Conservation (phyloP, 2,888 invertebrate genomes). For the Eledona agricola region DNA sequence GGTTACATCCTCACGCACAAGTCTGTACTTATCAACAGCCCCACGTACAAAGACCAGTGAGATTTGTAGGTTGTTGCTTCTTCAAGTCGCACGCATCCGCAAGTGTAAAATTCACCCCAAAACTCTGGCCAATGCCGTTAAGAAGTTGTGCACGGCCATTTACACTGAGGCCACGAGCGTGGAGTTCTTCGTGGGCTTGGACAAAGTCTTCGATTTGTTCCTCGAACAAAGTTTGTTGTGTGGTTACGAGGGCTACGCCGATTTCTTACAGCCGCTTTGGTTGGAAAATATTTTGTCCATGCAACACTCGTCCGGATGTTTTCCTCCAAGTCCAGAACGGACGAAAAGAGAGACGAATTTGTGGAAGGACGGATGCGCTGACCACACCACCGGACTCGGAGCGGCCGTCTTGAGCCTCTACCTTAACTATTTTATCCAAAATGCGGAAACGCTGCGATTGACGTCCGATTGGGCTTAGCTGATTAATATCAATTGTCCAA, state of each 20-base stretch:
- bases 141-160: conserved; percentile 44
- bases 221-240: conserved; percentile 51
- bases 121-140: conserved; percentile 15
- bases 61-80: conserved; percentile 20
- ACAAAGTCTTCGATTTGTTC: conserved; percentile 48
- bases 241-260: conserved; percentile 51
- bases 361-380: conserved; percentile 49
- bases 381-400: conserved; percentile 52
- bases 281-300: conserved; percentile 46
- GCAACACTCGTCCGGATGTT: conserved; percentile 49
- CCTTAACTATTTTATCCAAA: conserved; percentile 43
- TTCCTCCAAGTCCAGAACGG: conserved; percentile 39
- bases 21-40: conserved; percentile 7
- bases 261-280: conserved; percentile 48
- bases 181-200: conserved; percentile 39
- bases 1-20: conserved; percentile 31
- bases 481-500: not conserved
- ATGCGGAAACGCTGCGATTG: conserved; percentile 6
- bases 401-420: conserved; percentile 47
- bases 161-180: conserved; percentile 42
- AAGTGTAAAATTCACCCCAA: conserved; percentile 21
- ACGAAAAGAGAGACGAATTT: conserved; percentile 42
- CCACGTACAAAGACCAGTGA: not conserved
- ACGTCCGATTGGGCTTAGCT: conserved; percentile 16
- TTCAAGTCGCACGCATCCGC: conserved; percentile 29